These are phyloP conservation scores for Microcebus ravelobensis DNA, from an alignment of 2,113 vertebrate species.

Conservation along the genomic window DNA sequence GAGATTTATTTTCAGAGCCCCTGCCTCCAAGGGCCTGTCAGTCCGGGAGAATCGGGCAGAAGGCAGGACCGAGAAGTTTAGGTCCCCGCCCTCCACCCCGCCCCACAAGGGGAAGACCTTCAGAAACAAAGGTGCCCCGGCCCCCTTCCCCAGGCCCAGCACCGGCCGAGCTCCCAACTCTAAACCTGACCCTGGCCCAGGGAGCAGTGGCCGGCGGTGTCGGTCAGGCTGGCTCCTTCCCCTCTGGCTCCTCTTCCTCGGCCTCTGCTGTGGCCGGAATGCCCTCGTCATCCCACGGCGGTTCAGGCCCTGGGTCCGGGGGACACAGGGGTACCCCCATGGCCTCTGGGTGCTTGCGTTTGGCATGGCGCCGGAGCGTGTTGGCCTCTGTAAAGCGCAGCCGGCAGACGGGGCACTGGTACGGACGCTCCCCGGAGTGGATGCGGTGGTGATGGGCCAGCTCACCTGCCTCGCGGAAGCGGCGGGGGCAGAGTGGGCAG, in stretches of 20 bases:
- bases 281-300: constrained; percentile 63
- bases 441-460: constrained; percentile 83
- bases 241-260: neutral
- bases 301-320: constrained; percentile 44
- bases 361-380: constrained; percentile 81
- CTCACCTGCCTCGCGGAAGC: constrained; percentile 81
- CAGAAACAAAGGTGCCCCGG: neutral
- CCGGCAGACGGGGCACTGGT: constrained; percentile 81
- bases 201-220: neutral
- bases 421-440: constrained; percentile 84
- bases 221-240: neutral
- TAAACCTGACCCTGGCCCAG: neutral
- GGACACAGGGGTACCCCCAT: constrained; percentile 48
- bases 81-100: neutral
- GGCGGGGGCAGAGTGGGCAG: constrained; percentile 80
- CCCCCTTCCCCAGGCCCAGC: neutral
- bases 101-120: neutral
- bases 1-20: constrained; percentile 72
- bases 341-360: constrained; percentile 80
- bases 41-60: neutral
- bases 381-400: constrained; percentile 83
- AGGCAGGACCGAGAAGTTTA: neutral
- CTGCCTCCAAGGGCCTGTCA: constrained; percentile 32
- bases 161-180: neutral
- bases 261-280: constrained; percentile 25